Evolutionary conservation across 2,888 invertebrate genomes (phyloP), one percentile per base, ranked within the genome.

Genomic region (Synanthedon myopaeformis): DNA sequence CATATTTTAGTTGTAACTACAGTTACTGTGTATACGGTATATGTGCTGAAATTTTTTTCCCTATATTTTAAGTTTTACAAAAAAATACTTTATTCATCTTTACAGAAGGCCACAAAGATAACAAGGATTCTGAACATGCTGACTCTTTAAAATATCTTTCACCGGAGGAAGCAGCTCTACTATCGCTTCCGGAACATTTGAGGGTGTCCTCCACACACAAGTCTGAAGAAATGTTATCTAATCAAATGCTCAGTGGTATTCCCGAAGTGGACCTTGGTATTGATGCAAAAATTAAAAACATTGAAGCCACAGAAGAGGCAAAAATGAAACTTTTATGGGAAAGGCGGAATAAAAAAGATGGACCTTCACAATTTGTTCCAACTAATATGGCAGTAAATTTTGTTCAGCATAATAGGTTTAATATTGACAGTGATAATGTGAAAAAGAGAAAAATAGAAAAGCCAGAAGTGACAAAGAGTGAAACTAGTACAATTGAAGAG

Each of bases 181-280:
- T 93, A 61, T 94, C 97, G 3, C 90, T 98, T 13, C 98, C 98
- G 1, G 95, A 96, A 64, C 94, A 97, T 75, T 85, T 98, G 53
- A 89, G 97, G 56, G 92, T 94, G 56, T 95, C 96, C 1, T 94
- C 96, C 0, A 91, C 94, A 0, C 94, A 96, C 54, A 72, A 94
- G 71, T 97, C 96, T 2, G 99, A 99, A 79, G 99, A 99, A 87
- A 98, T 99, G 97, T 91, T 99, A 66, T 99, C 99, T 3, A 98
- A 99, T 90, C 99, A 99, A 89, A 99, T 99, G 99, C 89, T 99
- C 4, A 98, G 97, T 72, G 99, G 99, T 42, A 99, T 99, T 61
- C 99, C 99, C 0, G 99, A 99, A 89, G 96, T 99, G 0, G 99
- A 99, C 83, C 90, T 99, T 53, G 99, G 99, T n/a, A 98, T 99